Conservation (phyloP, 2,888 invertebrate genomes). For the Eupeodes luniger region DNA sequence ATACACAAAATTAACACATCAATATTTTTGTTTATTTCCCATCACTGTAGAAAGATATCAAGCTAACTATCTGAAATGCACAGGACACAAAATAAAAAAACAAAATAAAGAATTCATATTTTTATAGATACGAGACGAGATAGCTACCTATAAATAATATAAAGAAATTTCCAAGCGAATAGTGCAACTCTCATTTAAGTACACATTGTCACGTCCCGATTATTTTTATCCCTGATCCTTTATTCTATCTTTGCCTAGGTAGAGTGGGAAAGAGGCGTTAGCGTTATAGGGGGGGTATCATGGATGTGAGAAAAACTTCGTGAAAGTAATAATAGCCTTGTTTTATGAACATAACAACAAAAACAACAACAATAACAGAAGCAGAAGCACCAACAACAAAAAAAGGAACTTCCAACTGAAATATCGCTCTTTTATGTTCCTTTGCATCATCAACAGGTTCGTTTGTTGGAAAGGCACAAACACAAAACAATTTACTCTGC, state of each 20-base stretch:
- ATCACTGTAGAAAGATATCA: not conserved
- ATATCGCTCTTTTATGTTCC: conserved; percentile 11
- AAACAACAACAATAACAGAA: not conserved
- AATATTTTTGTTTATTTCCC: not conserved
- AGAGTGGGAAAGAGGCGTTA: not conserved
- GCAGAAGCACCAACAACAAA: not conserved
- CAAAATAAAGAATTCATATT: conserved; percentile 11
- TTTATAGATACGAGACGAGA: not conserved
- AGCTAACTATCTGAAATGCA: not conserved
- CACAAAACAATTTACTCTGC: conserved; percentile 23
- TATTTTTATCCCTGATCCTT: not conserved
- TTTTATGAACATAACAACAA: not conserved
- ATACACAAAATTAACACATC: not conserved
- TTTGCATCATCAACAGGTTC: conserved; percentile 26
- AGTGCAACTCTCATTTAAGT: not conserved
- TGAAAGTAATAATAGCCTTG: conserved; percentile 24
- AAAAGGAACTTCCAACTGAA: not conserved
- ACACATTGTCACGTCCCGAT: conserved; percentile 10
- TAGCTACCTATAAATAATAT: not conserved
- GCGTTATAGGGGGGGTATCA: not conserved
- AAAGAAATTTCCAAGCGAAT: conserved; percentile 1
- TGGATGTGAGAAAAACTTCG: conserved; percentile 9
- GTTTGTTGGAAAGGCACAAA: not conserved
- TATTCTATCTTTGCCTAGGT: not conserved
- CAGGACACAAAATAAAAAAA: not conserved